A percentile compares a stretch with the other conserved stretches of the same genome.
Conservation (phyloP, 2,797 vertebrate genomes). For the Spheniscus humboldti region DNA sequence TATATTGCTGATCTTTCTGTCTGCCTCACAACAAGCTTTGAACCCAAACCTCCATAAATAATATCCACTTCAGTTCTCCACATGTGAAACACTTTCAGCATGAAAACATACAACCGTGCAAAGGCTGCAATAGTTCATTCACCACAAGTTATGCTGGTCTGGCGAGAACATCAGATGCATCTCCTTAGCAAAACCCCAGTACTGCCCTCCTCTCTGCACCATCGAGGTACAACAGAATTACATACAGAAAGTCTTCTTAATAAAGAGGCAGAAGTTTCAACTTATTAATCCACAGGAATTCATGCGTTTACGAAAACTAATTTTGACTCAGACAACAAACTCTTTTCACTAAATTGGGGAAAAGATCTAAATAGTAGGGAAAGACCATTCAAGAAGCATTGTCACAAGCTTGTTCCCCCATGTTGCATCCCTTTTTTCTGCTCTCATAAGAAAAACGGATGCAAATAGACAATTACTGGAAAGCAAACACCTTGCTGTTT, state of each 20-base stretch:
- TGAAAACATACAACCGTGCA: background rate
- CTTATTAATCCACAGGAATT: background rate
- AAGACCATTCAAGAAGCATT: background rate
- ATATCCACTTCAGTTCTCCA: background rate
- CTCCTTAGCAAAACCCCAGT: background rate
- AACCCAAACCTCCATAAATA: background rate
- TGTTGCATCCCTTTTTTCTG: background rate
- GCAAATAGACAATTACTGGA: background rate
- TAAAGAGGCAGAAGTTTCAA: background rate
- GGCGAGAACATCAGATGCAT: background rate
- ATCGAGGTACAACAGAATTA: background rate
- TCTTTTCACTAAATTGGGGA: background rate
- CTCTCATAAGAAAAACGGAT: background rate
- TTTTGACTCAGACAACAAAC: background rate
- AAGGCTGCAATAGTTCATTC: background rate
- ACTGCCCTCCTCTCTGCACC: background rate
- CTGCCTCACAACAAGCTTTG: background rate
- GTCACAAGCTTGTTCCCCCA: background rate
- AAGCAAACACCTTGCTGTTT: background rate
- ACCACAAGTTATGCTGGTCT: background rate
- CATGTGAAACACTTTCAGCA: background rate
- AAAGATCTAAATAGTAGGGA: background rate
- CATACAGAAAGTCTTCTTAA: background rate
- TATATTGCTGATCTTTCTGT: background rate
- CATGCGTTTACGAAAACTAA: background rate